Base-by-base conservation (phyloP, 2,888 invertebrate species). In the Tetranychus truncatus region DNA sequence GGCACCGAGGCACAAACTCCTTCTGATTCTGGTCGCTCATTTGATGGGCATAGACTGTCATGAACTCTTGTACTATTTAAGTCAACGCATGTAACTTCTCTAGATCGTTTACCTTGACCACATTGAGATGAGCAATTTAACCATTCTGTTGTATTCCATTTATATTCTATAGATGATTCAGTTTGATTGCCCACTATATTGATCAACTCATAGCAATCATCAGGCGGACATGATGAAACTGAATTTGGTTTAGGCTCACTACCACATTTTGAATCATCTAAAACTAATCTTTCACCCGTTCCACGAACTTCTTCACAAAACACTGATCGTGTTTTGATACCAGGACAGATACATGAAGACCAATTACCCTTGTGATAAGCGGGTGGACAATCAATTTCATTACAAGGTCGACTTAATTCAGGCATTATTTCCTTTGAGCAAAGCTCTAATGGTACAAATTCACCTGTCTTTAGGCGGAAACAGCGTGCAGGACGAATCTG, bases 101-200 rank as follows among this genome's bases (percentile, higher is more conserved):
- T 87, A 0, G 85, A 88, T 84, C 92, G 89, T 79, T 88, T 88
- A 1, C 96, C 96, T 80, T 89, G 88, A 0, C 92, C 96, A 82
- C 95, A 96, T n/a, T 94, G 85, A 81, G 88, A 89, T 82, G 92
- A 89, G 80, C 95, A 95, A 89, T 92, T 80, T 55, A 24, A 69
- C 96, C 96, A 97, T 6, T 90, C 90, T 75, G 90, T 92, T 45
- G 88, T 85, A 81, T 91, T 90, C 90, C 93, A 96, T 45, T 69
- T 69, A 69, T 21, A 24, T 24, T 69, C 69, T 20, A 69, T 24
- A n/a, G 20, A 7, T 69, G 20, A 8, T 20, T 67, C 45, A 45
- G 75, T 66, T 75, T 77, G 46, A 55, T 72, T 74, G 11, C 71
- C 21, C 20, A 34, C 55, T 44, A 66, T 24, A 20, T n/a, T 21